Evolutionary conservation across 1,140 invertebrate genomes (phyloP).

Genomic region (Oreohelix idahoensis): DNA sequence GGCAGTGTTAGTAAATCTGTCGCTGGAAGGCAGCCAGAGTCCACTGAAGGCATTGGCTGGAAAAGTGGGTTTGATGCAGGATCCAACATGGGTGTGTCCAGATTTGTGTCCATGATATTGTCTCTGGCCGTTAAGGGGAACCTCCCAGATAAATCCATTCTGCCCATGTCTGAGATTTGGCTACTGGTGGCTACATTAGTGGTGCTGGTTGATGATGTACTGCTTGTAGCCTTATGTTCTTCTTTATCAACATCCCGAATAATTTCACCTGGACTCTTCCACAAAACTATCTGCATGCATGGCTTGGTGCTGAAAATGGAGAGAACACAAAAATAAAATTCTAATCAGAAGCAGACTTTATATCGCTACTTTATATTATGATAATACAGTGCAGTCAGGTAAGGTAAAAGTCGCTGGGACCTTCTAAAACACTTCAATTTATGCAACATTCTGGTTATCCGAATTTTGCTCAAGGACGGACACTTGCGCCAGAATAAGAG

Average conservation of each 20-base stretch:
- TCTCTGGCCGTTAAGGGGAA: background rate
- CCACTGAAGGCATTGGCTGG: background rate
- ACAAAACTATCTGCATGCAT: conserved; percentile 29
- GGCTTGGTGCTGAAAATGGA: conserved; percentile 14
- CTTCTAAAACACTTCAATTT: no score
- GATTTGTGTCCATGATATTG: background rate
- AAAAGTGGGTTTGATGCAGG: background rate
- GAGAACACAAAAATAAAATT: background rate
- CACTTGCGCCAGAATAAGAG: no score
- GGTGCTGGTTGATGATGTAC: background rate
- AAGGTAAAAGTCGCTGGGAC: no score
- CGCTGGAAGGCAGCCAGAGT: background rate
- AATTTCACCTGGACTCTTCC: conserved; percentile 22
- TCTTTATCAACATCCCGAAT: background rate
- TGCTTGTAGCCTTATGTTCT: background rate
- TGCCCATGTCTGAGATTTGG: background rate
- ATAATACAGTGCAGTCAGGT: no score
- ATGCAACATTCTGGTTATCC: no score
- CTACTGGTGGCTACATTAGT: background rate
- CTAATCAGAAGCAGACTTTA: no score
- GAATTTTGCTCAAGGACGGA: no score
- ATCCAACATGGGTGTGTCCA: background rate
- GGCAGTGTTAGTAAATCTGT: background rate
- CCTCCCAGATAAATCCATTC: background rate
- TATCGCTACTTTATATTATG: no score